Conservation (phyloP, 2,113 vertebrate species). For the Podiceps cristatus region DNA sequence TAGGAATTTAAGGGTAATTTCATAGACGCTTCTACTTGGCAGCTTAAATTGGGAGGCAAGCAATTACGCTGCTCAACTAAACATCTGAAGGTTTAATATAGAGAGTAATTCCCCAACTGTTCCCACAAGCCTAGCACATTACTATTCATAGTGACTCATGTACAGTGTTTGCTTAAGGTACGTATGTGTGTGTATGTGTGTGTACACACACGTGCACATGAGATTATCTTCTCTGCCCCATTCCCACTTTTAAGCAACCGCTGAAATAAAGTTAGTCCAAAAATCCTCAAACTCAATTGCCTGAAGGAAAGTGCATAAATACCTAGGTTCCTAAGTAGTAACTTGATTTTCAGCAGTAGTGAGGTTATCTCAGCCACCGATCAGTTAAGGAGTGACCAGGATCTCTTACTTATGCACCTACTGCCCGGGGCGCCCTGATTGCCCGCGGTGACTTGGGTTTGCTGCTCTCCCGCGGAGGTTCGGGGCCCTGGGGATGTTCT, state of each 20-base stretch:
- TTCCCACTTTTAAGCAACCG: slow-evolving; percentile 5
- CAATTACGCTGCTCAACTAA: not conserved
- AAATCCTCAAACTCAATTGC: not conserved
- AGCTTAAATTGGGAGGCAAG: slow-evolving; percentile 53
- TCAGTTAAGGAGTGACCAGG: not conserved
- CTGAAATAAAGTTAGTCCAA: not conserved
- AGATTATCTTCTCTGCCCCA: not conserved
- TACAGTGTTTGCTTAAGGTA: not conserved
- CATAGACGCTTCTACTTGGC: slow-evolving; percentile 34
- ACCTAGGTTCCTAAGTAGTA: not conserved
- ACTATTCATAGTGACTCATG: not conserved
- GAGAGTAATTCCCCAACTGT: not conserved
- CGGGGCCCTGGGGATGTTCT: slow-evolving; percentile 44
- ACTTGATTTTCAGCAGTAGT: not conserved
- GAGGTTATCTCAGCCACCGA: not conserved
- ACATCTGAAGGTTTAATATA: slow-evolving; percentile 26
- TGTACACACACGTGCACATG: rapidly evolving
- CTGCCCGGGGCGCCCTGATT: rapidly evolving
- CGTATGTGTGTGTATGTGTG: not conserved
- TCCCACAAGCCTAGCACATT: slow-evolving; percentile 26
- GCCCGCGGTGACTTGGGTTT: not conserved
- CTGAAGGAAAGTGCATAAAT: not conserved
- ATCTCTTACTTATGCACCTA: not conserved
- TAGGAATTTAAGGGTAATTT: slow-evolving; percentile 51
- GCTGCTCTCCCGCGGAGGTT: not conserved